Evolutionary conservation across 2,888 invertebrate genomes (phyloP).

Genomic region (Monoplex corrugatus): DNA sequence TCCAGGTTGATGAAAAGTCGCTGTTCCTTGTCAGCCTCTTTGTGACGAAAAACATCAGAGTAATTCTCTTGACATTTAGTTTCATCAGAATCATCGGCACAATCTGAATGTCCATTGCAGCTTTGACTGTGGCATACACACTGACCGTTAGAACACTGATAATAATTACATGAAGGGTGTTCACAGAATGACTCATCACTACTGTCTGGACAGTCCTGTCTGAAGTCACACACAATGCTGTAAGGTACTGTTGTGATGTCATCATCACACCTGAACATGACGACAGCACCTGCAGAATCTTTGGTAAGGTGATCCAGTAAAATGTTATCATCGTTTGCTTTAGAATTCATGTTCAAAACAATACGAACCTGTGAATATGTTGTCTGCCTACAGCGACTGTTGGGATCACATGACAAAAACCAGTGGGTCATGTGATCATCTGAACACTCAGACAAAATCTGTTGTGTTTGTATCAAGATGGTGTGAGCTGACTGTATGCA

Average conservation of each 20-base stretch:
- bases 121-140: slow-evolving; percentile 1
- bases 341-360: not conserved
- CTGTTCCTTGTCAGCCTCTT: not conserved
- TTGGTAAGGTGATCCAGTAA: not conserved
- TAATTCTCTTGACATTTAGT: not conserved
- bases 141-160: slow-evolving; percentile 9
- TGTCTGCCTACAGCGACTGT: not conserved
- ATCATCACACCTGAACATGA: not conserved
- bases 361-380: not conserved
- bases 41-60: not conserved
- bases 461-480: not conserved
- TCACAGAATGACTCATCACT: slow-evolving; percentile 18
- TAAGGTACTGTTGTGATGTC: not conserved
- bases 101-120: not conserved
- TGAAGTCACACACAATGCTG: slow-evolving; percentile 27
- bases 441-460: not conserved
- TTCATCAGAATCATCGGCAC: slow-evolving; percentile 25
- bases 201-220: not conserved
- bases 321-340: too few species aligned
- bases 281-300: not conserved
- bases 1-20: not conserved
- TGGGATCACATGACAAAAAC: not conserved
- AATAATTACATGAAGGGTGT: not conserved
- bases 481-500: too few species aligned
- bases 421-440: not conserved